phyloP scores from a whole-genome alignment of 2,113 vertebrate genomes.

The Aptenodytes forsteri region DNA sequence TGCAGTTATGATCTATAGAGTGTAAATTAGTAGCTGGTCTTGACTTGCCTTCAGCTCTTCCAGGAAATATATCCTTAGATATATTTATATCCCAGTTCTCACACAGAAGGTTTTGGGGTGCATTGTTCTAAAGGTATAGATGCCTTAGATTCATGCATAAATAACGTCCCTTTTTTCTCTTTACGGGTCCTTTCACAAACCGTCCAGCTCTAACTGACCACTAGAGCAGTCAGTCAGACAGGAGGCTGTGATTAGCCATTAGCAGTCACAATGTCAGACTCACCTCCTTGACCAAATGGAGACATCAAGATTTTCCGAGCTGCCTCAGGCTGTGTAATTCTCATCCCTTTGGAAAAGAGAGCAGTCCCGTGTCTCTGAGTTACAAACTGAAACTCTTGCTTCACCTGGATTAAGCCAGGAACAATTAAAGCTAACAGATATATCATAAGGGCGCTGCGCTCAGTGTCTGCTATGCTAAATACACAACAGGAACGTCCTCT shows the following conservation, averaged over 20 bases:
- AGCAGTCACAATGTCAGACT: neutral
- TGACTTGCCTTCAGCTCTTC: neutral
- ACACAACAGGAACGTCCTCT: neutral
- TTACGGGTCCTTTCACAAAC: neutral
- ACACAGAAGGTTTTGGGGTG: neutral
- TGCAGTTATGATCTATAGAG: neutral
- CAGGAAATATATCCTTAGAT: neutral
- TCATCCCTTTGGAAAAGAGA: neutral
- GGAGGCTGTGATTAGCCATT: neutral
- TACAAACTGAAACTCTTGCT: neutral
- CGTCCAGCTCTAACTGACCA: neutral
- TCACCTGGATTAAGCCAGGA: neutral
- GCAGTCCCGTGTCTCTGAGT: fast-evolving
- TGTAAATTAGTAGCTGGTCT: neutral
- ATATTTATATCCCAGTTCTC: neutral
- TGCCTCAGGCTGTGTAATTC: neutral
- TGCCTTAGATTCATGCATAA: neutral
- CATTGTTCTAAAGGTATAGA: neutral
- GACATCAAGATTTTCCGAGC: neutral
- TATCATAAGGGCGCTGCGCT: neutral
- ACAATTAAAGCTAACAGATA: neutral
- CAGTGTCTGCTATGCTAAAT: neutral
- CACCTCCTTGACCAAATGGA: neutral
- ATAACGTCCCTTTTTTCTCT: neutral
- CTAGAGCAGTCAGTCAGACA: neutral